phyloP scores from a whole-genome alignment of 2,888 invertebrate species.

The Oscheius onirici region DNA sequence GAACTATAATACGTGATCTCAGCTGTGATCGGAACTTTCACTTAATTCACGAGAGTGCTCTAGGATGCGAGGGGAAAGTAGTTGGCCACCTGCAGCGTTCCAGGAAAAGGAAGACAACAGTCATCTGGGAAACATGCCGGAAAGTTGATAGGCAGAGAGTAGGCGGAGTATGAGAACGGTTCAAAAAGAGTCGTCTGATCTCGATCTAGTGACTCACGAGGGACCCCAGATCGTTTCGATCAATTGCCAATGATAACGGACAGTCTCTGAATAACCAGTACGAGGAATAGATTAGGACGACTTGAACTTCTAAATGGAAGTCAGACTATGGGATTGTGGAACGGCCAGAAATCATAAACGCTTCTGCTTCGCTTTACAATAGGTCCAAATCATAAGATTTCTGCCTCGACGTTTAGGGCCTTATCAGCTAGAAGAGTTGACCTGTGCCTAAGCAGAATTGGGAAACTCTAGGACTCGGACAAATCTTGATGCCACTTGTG shows the following conservation, averaged over 20 bases:
- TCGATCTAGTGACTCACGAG: constrained; percentile 18
- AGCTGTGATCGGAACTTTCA: constrained; percentile 9
- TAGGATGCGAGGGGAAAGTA: too few species aligned
- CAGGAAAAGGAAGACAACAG: too few species aligned
- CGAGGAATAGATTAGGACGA: neutral
- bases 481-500: neutral
- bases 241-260: constrained; percentile 17
- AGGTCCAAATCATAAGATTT: neutral
- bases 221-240: constrained; percentile 6
- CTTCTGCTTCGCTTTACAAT: neutral
- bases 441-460: neutral
- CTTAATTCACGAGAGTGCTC: neutral
- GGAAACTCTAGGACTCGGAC: neutral
- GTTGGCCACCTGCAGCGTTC: too few species aligned
- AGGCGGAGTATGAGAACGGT: neutral
- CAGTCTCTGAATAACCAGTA: neutral
- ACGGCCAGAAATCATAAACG: neutral
- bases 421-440: neutral
- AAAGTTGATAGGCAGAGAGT: neutral
- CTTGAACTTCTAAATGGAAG: neutral
- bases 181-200: constrained; percentile 10
- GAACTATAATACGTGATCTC: neutral
- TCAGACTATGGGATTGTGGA: neutral
- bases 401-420: neutral
- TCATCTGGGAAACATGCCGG: neutral